phyloP scores from a whole-genome alignment of 2,797 vertebrate genomes.

The Labroides dimidiatus region DNA sequence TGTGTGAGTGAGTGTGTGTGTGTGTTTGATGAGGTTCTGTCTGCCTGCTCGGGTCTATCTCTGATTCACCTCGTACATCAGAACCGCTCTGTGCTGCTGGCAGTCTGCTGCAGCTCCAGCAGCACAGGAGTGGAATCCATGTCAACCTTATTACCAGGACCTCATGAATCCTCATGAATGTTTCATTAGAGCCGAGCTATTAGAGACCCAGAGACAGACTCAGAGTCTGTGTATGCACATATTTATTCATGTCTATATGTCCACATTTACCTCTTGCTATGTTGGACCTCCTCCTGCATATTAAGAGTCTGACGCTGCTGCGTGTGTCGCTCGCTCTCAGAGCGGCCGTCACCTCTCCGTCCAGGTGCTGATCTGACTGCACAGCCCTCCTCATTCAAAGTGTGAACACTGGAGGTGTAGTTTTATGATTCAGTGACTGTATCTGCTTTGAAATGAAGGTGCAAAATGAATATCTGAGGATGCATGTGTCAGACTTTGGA shows the following conservation, averaged over 20 bases:
- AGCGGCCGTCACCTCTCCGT: too few species aligned
- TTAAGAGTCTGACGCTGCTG: not conserved
- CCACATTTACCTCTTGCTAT: constrained; percentile 13
- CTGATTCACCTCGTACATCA: constrained; percentile 35
- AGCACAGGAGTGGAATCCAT: constrained; percentile 37
- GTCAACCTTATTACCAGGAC: constrained; percentile 58
- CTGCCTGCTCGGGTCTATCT: constrained; percentile 18
- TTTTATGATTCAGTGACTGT: too few species aligned
- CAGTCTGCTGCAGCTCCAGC: constrained; percentile 30
- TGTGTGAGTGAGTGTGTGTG: not conserved
- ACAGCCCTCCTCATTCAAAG: not conserved
- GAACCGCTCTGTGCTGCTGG: constrained; percentile 12
- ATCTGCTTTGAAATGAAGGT: too few species aligned
- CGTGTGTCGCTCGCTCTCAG: not conserved
- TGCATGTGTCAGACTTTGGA: too few species aligned
- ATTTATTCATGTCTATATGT: constrained; percentile 37
- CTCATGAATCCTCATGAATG: constrained; percentile 67
- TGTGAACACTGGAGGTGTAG: not conserved
- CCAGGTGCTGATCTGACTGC: too few species aligned
- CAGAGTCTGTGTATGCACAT: constrained; percentile 13
- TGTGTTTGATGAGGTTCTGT: constrained; percentile 22
- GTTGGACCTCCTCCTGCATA: not conserved
- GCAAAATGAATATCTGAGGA: too few species aligned
- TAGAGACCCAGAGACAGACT: constrained; percentile 26
- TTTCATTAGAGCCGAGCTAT: constrained; percentile 56